Percentiles rank a stretch among this genome's conserved stretches.
phyloP scores from a whole-genome alignment of 1,140 invertebrate genomes.

The Bombus balteatus region DNA sequence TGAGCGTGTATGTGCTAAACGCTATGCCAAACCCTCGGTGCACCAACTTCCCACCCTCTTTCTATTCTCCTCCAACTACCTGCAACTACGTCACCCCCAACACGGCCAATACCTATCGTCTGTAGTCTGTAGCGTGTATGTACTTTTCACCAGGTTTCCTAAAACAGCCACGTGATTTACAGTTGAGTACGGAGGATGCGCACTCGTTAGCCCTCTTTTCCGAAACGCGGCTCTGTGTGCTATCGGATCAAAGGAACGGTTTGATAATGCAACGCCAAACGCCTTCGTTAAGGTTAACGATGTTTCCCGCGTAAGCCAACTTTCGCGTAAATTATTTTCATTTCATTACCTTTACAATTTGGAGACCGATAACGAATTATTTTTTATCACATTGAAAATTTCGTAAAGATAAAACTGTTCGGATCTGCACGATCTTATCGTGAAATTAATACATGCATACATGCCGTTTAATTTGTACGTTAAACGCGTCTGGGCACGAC shows the following conservation, averaged over 20 bases:
- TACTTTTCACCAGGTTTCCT: constrained; percentile 54
- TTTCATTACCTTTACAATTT: not conserved
- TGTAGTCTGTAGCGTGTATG: constrained; percentile 29
- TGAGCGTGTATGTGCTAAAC: constrained; percentile 57
- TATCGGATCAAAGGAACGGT: constrained; percentile 14
- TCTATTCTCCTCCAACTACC: constrained; percentile 57
- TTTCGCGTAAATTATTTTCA: not conserved
- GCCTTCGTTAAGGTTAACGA: not conserved
- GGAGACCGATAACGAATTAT: no score
- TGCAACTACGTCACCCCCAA: constrained; percentile 47
- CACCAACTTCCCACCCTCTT: constrained; percentile 54
- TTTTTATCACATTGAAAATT: no score
- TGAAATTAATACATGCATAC: no score
- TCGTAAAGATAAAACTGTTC: no score
- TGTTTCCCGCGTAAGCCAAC: not conserved
- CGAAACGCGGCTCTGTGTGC: not conserved
- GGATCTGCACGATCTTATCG: no score
- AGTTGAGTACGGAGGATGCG: constrained; percentile 33
- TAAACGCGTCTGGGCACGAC: not conserved
- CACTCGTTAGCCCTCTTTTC: constrained; percentile 43
- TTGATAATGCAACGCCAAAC: constrained; percentile 5
- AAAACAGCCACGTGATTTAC: constrained; percentile 63
- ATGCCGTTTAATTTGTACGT: no score
- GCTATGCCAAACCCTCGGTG: constrained; percentile 55
- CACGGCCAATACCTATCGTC: constrained; percentile 54